phyloP scores from a whole-genome alignment of 2,888 invertebrate genomes.

The Macaria notata region DNA sequence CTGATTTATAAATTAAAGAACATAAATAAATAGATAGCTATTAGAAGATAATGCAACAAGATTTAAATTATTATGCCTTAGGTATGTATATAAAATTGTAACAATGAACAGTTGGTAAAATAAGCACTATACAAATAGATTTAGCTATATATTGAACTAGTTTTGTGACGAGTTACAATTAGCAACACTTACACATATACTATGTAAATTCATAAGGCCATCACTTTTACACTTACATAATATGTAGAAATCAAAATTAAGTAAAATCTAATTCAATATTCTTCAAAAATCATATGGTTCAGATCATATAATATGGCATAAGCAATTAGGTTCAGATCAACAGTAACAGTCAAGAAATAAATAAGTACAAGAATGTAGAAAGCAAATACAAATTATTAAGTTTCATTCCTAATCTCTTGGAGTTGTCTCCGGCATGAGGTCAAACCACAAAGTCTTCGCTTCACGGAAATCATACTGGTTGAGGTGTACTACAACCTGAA shows the following conservation, averaged over 20 bases:
- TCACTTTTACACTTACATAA: slow-evolving; percentile 19
- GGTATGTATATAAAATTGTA: slow-evolving; percentile 6
- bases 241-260: slow-evolving; percentile 2
- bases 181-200: slow-evolving; percentile 16
- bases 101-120: slow-evolving; percentile 26
- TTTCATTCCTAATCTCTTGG: slow-evolving; percentile 55
- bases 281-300: slow-evolving; percentile 14
- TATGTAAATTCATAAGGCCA: slow-evolving; percentile 26
- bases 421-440: slow-evolving; percentile 82
- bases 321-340: slow-evolving; percentile 32
- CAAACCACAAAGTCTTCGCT: slow-evolving; percentile 88
- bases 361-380: slow-evolving; percentile 38
- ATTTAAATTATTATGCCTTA: no score
- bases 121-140: slow-evolving; percentile 22
- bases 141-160: slow-evolving; percentile 8
- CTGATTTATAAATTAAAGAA: slow-evolving; percentile 9
- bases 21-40: background rate
- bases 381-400: slow-evolving; percentile 22
- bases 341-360: slow-evolving; percentile 25
- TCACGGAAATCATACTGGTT: slow-evolving; percentile 86
- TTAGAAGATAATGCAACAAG: no score
- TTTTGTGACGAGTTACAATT: slow-evolving; percentile 10
- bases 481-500: slow-evolving; percentile 85
- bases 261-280: background rate
- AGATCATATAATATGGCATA: slow-evolving; percentile 39